Conservation (phyloP, 1,140 invertebrate species). For the Drosophila murphyi region DNA sequence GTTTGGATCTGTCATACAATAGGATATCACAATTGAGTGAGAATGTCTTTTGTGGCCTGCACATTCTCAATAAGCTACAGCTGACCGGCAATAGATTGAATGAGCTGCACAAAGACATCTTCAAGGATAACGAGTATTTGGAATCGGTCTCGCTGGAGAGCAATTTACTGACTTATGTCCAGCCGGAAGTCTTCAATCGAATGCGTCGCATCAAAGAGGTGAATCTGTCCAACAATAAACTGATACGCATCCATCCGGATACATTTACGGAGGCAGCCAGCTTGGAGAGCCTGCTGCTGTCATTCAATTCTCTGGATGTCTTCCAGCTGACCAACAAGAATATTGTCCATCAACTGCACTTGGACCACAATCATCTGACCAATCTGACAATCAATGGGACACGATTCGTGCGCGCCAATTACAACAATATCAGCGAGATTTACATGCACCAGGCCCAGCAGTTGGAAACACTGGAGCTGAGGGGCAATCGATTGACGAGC, state of each 20-base stretch:
- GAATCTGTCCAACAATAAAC: slow-evolving; percentile 68
- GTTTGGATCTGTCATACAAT: slow-evolving; percentile 76
- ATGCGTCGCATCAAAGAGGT: slow-evolving; percentile 73
- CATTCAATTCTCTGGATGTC: slow-evolving; percentile 53
- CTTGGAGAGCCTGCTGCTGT: slow-evolving; percentile 67
- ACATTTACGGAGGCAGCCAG: slow-evolving; percentile 70
- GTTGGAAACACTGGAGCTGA: slow-evolving; percentile 68
- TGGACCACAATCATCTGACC: slow-evolving; percentile 75
- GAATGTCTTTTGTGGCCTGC: slow-evolving; percentile 73
- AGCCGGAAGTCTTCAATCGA: slow-evolving; percentile 72
- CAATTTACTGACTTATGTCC: slow-evolving; percentile 64
- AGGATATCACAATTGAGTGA: slow-evolving; percentile 62
- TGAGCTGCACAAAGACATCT: slow-evolving; percentile 68
- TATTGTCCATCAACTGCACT: slow-evolving; percentile 68
- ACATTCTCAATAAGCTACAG: slow-evolving; percentile 63
- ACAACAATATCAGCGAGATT: slow-evolving; percentile 68
- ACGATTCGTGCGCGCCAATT: slow-evolving; percentile 67
- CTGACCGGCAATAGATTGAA: slow-evolving; percentile 64
- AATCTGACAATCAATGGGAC: slow-evolving; percentile 71
- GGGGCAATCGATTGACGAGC: slow-evolving; percentile 58
- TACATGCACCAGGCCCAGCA: slow-evolving; percentile 58
- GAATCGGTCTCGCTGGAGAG: slow-evolving; percentile 68
- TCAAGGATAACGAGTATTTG: slow-evolving; percentile 74
- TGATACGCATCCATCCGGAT: slow-evolving; percentile 68
- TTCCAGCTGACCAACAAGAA: slow-evolving; percentile 73